Percentiles rank a stretch among this genome's conserved stretches.
These are phyloP conservation scores for Chrysomallon squamiferum DNA, from an alignment of 1,140 invertebrate genomes.

Conservation along the genomic window DNA sequence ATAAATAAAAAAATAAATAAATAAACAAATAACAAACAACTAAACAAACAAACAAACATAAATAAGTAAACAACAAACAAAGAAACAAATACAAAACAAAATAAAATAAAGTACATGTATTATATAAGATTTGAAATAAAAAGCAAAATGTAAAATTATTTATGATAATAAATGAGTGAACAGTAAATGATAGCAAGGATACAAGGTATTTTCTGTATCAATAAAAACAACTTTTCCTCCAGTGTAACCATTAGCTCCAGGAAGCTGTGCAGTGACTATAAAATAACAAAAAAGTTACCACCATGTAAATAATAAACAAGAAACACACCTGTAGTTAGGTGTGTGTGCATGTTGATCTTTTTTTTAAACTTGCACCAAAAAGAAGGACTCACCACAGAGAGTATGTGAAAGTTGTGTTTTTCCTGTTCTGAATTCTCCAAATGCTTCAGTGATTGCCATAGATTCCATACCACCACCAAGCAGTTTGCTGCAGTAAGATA, in stretches of 20 bases:
- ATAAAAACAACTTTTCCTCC: conserved; percentile 82
- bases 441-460: conserved; percentile 68
- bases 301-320: background rate
- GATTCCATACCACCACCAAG: conserved; percentile 67
- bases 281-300: conserved; percentile 11
- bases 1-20: background rate
- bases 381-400: conserved; percentile 67
- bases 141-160: too few species aligned
- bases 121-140: too few species aligned
- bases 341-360: background rate
- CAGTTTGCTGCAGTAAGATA: conserved; percentile 65
- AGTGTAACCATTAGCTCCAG: conserved; percentile 71
- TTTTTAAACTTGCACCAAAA: background rate
- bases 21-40: too few species aligned
- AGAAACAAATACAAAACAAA: background rate
- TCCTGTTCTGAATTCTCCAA: conserved; percentile 73
- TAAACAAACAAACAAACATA: background rate
- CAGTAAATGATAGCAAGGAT: conserved; percentile 57
- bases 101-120: too few species aligned
- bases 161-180: too few species aligned
- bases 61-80: background rate
- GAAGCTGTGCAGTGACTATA: conserved; percentile 77
- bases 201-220: conserved; percentile 85
- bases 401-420: conserved; percentile 83
- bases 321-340: background rate